Conservation (phyloP, 2,797 vertebrate genomes). For the Ispidina lecontei region DNA sequence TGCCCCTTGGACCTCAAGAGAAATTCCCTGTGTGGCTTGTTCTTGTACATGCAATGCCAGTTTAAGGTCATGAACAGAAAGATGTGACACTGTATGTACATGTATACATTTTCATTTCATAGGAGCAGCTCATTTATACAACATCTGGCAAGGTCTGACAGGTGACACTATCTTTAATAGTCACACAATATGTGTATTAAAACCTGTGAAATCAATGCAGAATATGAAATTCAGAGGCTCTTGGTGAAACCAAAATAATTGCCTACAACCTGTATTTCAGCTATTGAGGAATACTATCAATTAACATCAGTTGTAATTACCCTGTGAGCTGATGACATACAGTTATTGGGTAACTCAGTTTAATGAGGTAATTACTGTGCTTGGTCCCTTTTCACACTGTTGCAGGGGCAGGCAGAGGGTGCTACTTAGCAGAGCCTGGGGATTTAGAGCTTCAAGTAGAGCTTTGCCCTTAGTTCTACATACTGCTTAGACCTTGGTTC, state of each 20-base stretch:
- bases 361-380: conserved; percentile 14
- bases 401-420: background rate
- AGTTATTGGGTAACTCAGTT: background rate
- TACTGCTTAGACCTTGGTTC: background rate
- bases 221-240: background rate
- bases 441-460: background rate
- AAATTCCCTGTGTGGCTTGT: rapidly evolving
- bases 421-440: background rate
- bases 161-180: background rate
- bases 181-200: background rate
- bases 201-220: background rate
- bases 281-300: background rate
- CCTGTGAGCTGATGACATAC: background rate
- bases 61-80: background rate
- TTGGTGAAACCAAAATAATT: background rate
- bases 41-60: background rate
- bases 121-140: background rate
- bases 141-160: background rate
- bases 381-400: background rate
- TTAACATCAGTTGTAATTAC: conserved; percentile 35
- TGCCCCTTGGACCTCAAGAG: background rate
- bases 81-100: background rate
- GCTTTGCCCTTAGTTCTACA: background rate
- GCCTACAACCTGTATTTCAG: background rate
- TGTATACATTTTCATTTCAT: background rate